phyloP scores from a whole-genome alignment of 2,888 invertebrate genomes.

The Aquatica leii region DNA sequence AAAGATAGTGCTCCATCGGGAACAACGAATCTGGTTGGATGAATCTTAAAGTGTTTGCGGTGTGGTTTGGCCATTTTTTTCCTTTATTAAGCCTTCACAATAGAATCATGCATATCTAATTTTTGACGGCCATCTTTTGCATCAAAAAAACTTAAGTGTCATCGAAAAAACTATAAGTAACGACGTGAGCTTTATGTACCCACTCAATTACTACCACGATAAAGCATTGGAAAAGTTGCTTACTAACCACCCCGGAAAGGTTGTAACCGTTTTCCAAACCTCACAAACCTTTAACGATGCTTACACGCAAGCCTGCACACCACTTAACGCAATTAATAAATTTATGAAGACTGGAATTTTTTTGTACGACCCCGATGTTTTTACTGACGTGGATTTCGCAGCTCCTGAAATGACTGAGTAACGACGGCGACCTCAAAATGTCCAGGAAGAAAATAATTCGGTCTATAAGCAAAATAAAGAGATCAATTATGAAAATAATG shows the following conservation, averaged over 20 bases:
- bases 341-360: not conserved
- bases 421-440: too few relatives aligned
- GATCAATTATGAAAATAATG: too few relatives aligned
- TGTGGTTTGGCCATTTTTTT: too few relatives aligned
- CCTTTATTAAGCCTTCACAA: too few relatives aligned
- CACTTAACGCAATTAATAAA: too few relatives aligned
- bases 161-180: not conserved
- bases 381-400: too few relatives aligned
- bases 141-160: not conserved
- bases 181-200: not conserved
- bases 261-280: too few relatives aligned
- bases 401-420: too few relatives aligned
- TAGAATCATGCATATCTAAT: not conserved
- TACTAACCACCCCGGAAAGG: not conserved
- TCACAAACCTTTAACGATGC: not conserved
- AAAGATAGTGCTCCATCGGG: not conserved
- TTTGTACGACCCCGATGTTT: not conserved
- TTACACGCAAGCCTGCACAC: not conserved
- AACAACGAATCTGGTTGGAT: not conserved
- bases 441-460: too few relatives aligned
- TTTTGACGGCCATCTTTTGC: not conserved
- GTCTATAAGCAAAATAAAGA: not conserved
- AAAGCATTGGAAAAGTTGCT: not conserved
- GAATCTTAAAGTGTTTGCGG: too few relatives aligned
- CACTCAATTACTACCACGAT: not conserved